Evolutionary conservation across 2,797 vertebrate genomes (phyloP).

Genomic region (Acrossocheilus wenchowensis): DNA sequence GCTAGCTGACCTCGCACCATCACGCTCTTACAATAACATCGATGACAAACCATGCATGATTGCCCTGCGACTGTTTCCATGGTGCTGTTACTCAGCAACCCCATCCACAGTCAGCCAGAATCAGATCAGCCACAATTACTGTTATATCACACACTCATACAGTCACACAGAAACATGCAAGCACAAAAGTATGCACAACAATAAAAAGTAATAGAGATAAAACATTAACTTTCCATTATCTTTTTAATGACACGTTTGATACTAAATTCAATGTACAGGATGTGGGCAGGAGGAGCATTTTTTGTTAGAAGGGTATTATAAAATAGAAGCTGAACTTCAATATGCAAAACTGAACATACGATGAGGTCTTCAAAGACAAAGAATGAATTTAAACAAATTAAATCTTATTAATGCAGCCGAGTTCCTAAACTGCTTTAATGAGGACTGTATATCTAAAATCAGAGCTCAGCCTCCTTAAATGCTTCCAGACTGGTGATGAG

Average conservation of each 20-base stretch:
- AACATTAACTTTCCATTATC: neutral
- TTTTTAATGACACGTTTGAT: neutral
- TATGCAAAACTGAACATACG: neutral
- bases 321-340: neutral
- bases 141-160: conserved; percentile 20
- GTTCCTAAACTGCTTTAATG: neutral
- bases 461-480: neutral
- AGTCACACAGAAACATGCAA: neutral
- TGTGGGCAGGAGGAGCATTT: neutral
- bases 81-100: conserved; percentile 38
- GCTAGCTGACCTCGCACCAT: conserved; percentile 45
- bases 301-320: neutral
- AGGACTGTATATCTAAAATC: neutral
- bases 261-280: neutral
- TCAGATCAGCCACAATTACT: conserved; percentile 39
- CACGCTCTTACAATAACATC: conserved; percentile 31
- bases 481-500: neutral
- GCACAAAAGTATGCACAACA: conserved; percentile 31
- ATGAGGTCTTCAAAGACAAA: neutral
- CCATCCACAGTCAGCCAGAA: conserved; percentile 48
- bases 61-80: conserved; percentile 51
- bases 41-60: conserved; percentile 40
- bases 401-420: neutral
- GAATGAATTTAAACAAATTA: neutral
- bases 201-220: neutral